Evolutionary conservation across 1,140 invertebrate species (phyloP), one percentile per base, ranked within the genome.

Genomic region (Panulirus ornatus): DNA sequence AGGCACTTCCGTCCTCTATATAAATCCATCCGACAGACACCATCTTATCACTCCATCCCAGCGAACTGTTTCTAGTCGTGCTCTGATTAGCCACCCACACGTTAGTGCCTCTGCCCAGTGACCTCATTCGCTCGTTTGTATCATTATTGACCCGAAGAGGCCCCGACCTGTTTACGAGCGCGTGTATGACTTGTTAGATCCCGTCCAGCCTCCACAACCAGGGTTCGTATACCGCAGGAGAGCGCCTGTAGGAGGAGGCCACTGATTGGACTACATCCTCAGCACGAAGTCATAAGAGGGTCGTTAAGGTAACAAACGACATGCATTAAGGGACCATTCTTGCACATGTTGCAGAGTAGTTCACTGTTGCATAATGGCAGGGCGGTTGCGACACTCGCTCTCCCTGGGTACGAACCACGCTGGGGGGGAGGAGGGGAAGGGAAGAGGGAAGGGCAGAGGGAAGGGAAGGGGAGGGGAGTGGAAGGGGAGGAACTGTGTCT

Each of bases 281-380:
- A n/a, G 30, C 30, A 66, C 30, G 63, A n/a, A 34, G 63, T 27
- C 42, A 16, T 78, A 47, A 47, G 27, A 16, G n/a, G 16, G 36
- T 47, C 75, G 42, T 47, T 78, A 71, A 71, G 70, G 70, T 71
- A 71, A 71, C 27, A 27, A 71, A 71, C 70, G 70, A 71, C 22
- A 71, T 27, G 27, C 70, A 71, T 71, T 71, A 71, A n/a, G 36
- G 16, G 27, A 34, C 36, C 70, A 71, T 71, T 71, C 30, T 71
- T 71, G 30, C 30, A 71, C 36, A 71, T 71, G 70, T n/a, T 27
- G 44, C 44, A 5, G 44, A 71, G 70, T 30, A 71, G 70, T 71
- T 34, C 27, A 30, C 16, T 71, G 70, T 71, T 71, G 70, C 70
- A 71, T 34, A 38, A 34, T 71, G 70, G 22, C 22, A 27, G 16